These are phyloP conservation scores for Xyliphius kryptos DNA, from an alignment of 2,113 vertebrate genomes.

Conservation along the genomic window DNA sequence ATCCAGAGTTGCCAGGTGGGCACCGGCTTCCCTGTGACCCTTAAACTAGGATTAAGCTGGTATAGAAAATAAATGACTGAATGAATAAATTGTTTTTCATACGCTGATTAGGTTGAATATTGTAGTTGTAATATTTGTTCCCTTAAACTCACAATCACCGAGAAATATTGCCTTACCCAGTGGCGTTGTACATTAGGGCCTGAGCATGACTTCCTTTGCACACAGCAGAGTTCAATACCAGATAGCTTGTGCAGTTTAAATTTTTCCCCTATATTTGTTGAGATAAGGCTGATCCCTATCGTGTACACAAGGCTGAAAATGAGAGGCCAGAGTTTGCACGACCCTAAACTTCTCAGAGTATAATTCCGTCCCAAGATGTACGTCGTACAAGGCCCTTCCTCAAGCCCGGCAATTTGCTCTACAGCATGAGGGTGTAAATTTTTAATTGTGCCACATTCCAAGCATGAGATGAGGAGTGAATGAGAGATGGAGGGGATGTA, in stretches of 20 bases:
- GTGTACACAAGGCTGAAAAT: constrained; percentile 40
- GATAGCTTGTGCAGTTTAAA: constrained; percentile 45
- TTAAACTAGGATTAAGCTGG: too few species aligned
- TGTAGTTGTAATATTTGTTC: too few species aligned
- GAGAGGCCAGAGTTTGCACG: constrained; percentile 48
- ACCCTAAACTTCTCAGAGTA: constrained; percentile 35
- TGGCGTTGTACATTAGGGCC: constrained; percentile 20
- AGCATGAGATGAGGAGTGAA: constrained; percentile 26
- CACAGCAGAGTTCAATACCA: constrained; percentile 37
- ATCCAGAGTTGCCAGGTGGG: too few species aligned
- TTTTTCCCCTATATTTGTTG: constrained; percentile 44
- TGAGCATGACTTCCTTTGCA: constrained; percentile 21
- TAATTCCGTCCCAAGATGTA: constrained; percentile 53
- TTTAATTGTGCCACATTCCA: constrained; percentile 60
- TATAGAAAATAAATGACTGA: too few species aligned
- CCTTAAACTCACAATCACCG: too few species aligned
- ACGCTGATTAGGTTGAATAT: too few species aligned
- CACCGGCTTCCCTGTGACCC: too few species aligned
- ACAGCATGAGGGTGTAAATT: constrained; percentile 58
- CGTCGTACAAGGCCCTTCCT: constrained; percentile 51
- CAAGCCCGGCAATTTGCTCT: constrained; percentile 61
- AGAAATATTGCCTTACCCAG: constrained; percentile 23
- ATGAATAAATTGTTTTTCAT: too few species aligned
- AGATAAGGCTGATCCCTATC: constrained; percentile 42
- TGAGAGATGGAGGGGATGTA: constrained; percentile 15